Evolutionary conservation across 2,113 vertebrate genomes (phyloP).

Genomic region (Barnardius zonarius): DNA sequence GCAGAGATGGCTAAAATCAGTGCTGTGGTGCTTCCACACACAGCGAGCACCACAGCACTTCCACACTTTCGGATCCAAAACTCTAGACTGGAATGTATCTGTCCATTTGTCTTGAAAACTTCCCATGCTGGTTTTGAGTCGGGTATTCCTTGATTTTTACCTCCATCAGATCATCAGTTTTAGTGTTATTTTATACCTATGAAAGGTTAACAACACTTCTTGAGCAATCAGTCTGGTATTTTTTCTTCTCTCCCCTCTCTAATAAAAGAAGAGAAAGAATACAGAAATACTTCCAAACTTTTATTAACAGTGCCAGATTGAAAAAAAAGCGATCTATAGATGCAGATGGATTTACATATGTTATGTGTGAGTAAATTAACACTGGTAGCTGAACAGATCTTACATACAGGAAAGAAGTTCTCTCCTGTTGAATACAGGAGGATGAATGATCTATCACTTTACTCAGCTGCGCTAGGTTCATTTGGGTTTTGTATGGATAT

Average conservation of each 20-base stretch:
- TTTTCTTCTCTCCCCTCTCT: fast-evolving
- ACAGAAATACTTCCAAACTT: not conserved
- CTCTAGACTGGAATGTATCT: not conserved
- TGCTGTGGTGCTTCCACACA: not conserved
- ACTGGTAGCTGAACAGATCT: not conserved
- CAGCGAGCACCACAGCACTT: not conserved
- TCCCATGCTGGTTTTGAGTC: not conserved
- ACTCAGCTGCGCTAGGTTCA: not conserved
- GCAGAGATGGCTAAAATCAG: not conserved
- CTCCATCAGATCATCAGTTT: not conserved
- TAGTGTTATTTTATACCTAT: not conserved
- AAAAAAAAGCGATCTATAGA: not conserved
- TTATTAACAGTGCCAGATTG: not conserved
- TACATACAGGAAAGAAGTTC: not conserved
- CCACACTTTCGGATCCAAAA: not conserved
- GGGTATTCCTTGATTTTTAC: not conserved
- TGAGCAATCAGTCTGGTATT: not conserved
- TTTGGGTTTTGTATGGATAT: not conserved
- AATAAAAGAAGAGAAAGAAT: not conserved
- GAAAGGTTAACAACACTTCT: not conserved
- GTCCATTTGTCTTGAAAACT: not conserved
- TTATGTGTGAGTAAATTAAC: not conserved
- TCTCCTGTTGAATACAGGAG: not conserved
- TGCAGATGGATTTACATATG: not conserved
- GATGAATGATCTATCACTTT: not conserved